A percentile compares a stretch with the other conserved stretches of the same genome.
These are phyloP conservation scores for Antechinus stuartii DNA, from an alignment of 2,113 vertebrate species.

Conservation along the genomic window DNA sequence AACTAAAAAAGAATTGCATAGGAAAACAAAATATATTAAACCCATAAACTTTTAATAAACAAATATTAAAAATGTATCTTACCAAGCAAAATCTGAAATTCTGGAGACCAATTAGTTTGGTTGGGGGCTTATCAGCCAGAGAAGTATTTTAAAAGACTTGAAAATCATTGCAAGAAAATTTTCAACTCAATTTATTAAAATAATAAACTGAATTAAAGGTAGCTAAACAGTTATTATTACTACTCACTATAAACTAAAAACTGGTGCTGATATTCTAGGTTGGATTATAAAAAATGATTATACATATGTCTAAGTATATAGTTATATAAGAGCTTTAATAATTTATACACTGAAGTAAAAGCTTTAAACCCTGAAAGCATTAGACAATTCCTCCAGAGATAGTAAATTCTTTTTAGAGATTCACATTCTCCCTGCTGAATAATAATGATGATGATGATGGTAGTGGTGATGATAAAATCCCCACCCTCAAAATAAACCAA, in stretches of 20 bases:
- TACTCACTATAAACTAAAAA: neutral
- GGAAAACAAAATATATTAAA: constrained; percentile 55
- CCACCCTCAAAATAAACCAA: neutral
- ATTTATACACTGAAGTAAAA: neutral
- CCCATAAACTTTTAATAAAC: fast-evolving
- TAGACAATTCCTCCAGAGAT: neutral
- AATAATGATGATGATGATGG: neutral
- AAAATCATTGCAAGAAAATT: neutral
- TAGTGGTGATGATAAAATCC: neutral
- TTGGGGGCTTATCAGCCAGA: fast-evolving
- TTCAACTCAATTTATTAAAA: fast-evolving
- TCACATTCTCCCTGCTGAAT: neutral
- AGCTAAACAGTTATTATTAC: neutral
- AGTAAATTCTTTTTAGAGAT: fast-evolving
- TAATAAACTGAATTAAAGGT: neutral
- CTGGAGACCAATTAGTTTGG: fast-evolving
- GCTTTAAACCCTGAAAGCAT: neutral
- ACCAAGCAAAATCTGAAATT: fast-evolving
- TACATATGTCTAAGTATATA: neutral
- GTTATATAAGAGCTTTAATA: neutral
- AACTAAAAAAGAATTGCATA: constrained; percentile 84
- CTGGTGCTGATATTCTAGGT: fast-evolving
- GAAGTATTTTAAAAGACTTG: neutral
- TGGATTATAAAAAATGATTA: neutral
- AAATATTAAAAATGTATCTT: neutral